Percentiles rank a stretch among this genome's conserved stretches.
Evolutionary conservation across 2,113 vertebrate genomes (phyloP).

Genomic region (Rhagologus leucostigma): DNA sequence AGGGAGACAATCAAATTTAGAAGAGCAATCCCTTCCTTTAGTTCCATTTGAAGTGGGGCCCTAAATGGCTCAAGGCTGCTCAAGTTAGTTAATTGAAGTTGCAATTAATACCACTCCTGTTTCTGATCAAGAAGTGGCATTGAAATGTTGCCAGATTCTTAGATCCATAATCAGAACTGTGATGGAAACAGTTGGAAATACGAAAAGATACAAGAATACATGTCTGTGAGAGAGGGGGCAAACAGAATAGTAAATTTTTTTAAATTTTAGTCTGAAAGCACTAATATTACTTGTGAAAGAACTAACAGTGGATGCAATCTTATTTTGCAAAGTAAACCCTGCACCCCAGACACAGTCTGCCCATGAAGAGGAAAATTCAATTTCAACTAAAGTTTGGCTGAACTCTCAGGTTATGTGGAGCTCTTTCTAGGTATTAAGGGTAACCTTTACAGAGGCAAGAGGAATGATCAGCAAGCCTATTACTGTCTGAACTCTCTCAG

Average conservation of each 20-base stretch:
- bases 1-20: neutral
- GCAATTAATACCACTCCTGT: neutral
- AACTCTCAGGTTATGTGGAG: neutral
- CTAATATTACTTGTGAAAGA: neutral
- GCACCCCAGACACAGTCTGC: neutral
- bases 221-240: neutral
- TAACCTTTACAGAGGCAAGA: neutral
- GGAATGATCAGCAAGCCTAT: neutral
- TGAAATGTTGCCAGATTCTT: neutral
- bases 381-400: fast-evolving
- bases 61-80: neutral
- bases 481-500: neutral
- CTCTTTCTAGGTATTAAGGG: neutral
- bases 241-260: neutral
- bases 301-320: neutral
- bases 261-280: neutral
- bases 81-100: neutral
- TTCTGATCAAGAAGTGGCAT: neutral
- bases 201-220: neutral
- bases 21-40: neutral
- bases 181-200: neutral
- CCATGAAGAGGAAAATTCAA: neutral
- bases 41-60: neutral
- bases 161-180: neutral
- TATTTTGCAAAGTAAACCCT: neutral